Evolutionary conservation across 2,113 vertebrate species (phyloP), one percentile per base, ranked within the genome.

Genomic region (Sprattus sprattus): DNA sequence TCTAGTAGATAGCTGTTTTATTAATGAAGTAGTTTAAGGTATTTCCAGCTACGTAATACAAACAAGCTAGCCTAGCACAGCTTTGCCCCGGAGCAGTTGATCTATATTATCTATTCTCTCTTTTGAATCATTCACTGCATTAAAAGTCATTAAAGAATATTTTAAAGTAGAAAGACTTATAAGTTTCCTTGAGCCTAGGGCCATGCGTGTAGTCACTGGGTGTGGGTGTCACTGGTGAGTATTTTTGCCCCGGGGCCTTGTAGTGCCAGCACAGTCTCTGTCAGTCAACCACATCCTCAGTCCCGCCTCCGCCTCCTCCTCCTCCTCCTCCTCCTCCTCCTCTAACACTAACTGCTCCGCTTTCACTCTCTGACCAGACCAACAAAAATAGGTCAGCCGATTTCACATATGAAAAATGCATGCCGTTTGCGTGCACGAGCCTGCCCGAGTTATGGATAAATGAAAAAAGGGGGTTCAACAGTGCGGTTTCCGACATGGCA

Each of bases 351-450:
- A 54, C 22, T 18, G 20, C 39, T 46, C 86, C 25, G 28, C 82
- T 87, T 90, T 91, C 88, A 86, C 88, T 88, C 67, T 89, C 49
- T 87, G 89, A 86, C 89, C 90, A 89, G 90, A 89, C 89, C 87
- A 50, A 88, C 64, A 88, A 93, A 94, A 94, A 93, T 94, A 93
- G 93, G 93, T 93, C 93, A 93, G 86, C 83, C 86, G 84, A 87
- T 85, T 83, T 67, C 20, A 64, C 84, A 71, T 90, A 92, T 94
- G 84, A 94, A 93, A 94, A 91, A 92, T 90, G 87, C 92, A 93
- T 91, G 83, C 86, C 60, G n/a, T 82, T 88, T 90, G 87, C 89
- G 91, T 88, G 82, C 7, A 39, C 87, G 88, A 84, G 87, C 87
- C 18, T 89, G 91, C 88, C 82, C 89, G 89, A 90, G 90, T 89